phyloP scores from a whole-genome alignment of 2,113 vertebrate genomes.

The Tamias sibiricus region DNA sequence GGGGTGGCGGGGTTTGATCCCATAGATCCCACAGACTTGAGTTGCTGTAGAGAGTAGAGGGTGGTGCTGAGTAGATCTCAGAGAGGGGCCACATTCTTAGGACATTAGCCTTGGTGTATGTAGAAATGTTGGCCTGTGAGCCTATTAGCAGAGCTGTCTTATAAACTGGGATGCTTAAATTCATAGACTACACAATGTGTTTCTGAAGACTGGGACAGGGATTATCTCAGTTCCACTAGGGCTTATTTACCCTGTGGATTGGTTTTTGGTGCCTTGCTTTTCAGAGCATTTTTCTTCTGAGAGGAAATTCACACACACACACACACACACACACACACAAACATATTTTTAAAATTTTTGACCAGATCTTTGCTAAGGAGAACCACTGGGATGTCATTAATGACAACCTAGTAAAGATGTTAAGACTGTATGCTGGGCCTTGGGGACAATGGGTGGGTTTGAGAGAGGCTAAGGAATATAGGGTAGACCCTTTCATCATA shows the following conservation, averaged over 20 bases:
- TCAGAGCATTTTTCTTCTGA: neutral
- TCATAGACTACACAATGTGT: neutral
- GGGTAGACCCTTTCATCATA: neutral
- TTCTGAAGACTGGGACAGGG: neutral
- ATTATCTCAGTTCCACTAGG: neutral
- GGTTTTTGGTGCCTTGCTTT: neutral
- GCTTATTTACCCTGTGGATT: neutral
- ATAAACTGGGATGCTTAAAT: neutral
- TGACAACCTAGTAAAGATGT: neutral
- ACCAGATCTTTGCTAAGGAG: neutral
- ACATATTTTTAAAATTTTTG: neutral
- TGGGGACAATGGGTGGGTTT: neutral
- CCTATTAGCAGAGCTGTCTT: neutral
- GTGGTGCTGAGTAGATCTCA: neutral
- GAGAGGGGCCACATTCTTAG: neutral
- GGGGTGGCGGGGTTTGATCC: neutral
- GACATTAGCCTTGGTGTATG: rapidly evolving
- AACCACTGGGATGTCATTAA: neutral
- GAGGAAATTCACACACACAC: neutral
- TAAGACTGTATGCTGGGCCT: too few relatives aligned
- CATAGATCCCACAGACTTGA: neutral
- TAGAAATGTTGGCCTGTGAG: neutral
- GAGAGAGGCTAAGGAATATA: neutral
- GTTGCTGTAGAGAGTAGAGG: neutral
- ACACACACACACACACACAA: too few relatives aligned